Percentiles rank a stretch among this genome's conserved stretches.
phyloP scores from a whole-genome alignment of 2,888 invertebrate genomes.

The Dendrolimus houi region DNA sequence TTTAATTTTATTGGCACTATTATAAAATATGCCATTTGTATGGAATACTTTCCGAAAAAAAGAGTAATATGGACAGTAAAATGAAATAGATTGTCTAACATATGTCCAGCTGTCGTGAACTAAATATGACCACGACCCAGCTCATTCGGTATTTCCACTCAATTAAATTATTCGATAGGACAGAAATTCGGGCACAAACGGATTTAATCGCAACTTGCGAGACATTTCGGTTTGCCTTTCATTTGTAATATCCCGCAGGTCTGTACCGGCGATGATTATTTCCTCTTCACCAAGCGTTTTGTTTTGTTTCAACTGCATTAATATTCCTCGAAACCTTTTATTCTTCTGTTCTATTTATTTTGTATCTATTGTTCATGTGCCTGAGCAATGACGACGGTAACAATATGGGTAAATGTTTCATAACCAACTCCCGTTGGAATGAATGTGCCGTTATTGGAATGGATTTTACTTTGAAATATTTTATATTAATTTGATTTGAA shows the following conservation, averaged over 20 bases:
- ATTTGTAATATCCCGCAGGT: slow-evolving; percentile 50
- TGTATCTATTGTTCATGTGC: neutral
- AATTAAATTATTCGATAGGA: slow-evolving; percentile 58
- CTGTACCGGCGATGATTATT: slow-evolving; percentile 31
- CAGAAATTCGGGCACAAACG: slow-evolving; percentile 48
- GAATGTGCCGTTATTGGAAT: neutral
- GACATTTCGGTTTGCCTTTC: slow-evolving; percentile 50
- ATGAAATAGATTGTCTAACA: slow-evolving; percentile 16
- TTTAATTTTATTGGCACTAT: no score
- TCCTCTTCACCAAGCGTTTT: slow-evolving; percentile 26
- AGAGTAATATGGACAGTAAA: neutral
- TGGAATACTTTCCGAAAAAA: no score
- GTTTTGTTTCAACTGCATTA: slow-evolving; percentile 15
- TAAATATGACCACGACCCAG: slow-evolving; percentile 36
- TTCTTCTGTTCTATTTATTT: neutral
- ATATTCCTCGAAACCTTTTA: slow-evolving; percentile 2
- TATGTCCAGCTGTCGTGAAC: slow-evolving; percentile 33
- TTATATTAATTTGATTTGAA: no score
- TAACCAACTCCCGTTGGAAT: neutral
- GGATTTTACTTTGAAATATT: no score
- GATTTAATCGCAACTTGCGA: slow-evolving; percentile 62
- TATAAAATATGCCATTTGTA: no score
- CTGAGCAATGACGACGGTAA: neutral
- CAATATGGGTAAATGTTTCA: neutral
- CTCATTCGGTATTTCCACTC: slow-evolving; percentile 48